Percentiles rank a stretch among this genome's conserved stretches.
Conservation (phyloP, 2,113 vertebrate genomes). For the Phyllostomus discolor region DNA sequence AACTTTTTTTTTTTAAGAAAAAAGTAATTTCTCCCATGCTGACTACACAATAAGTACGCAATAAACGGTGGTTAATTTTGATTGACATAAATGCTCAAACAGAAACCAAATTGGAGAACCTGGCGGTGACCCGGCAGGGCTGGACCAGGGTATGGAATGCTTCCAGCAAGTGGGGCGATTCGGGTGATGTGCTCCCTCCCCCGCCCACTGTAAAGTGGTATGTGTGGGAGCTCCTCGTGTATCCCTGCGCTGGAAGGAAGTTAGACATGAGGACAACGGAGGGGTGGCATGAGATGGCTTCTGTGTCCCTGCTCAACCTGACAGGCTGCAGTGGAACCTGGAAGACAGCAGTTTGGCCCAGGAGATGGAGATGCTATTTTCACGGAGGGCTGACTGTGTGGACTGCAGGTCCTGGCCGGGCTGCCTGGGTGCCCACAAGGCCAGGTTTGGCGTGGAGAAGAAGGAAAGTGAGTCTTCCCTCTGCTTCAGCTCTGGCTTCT, state of each 20-base stretch:
- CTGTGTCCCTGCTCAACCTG: neutral
- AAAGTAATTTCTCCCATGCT: conserved; percentile 52
- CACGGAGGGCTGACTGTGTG: neutral
- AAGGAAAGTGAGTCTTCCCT: neutral
- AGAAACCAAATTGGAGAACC: neutral
- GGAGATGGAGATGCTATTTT: neutral
- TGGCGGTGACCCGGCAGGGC: neutral
- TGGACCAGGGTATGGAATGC: neutral
- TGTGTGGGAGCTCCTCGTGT: neutral
- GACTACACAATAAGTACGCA: conserved; percentile 24
- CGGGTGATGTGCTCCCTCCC: neutral
- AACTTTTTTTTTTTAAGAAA: conserved; percentile 47
- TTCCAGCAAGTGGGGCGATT: neutral
- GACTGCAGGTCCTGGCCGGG: neutral
- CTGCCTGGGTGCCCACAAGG: neutral
- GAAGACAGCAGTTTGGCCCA: neutral
- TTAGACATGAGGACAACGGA: neutral
- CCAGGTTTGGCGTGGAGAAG: no score
- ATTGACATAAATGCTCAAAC: neutral
- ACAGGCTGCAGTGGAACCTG: neutral
- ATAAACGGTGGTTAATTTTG: conserved; percentile 50
- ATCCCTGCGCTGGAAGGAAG: neutral
- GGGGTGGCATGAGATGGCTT: neutral
- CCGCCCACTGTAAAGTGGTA: neutral
- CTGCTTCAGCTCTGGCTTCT: neutral